A percentile compares a stretch with the other conserved stretches of the same genome.
phyloP scores from a whole-genome alignment of 2,888 invertebrate genomes.

The Anorthoa munda region DNA sequence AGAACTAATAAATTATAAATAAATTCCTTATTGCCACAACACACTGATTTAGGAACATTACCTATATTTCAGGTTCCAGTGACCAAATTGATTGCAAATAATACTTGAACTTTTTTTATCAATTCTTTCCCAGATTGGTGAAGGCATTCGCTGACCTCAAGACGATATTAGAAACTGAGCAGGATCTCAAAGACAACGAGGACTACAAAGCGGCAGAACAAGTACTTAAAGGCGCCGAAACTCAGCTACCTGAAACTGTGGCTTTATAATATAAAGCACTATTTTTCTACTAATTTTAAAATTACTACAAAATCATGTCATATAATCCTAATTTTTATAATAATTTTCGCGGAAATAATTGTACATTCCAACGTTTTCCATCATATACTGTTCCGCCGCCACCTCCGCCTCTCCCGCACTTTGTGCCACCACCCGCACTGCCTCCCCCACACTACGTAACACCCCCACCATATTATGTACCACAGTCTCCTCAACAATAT shows the following conservation, averaged over 20 bases:
- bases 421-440: slow-evolving; percentile 62
- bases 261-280: slow-evolving; percentile 71
- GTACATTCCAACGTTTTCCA: slow-evolving; percentile 85
- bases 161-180: slow-evolving; percentile 93
- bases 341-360: slow-evolving; percentile 77
- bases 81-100: background rate
- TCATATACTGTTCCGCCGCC: slow-evolving; percentile 67
- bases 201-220: slow-evolving; percentile 93
- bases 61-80: too few relatives aligned
- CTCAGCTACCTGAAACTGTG: slow-evolving; percentile 87
- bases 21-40: too few relatives aligned
- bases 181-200: slow-evolving; percentile 94
- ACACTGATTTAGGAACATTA: too few relatives aligned
- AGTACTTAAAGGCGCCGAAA: slow-evolving; percentile 92
- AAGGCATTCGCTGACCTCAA: slow-evolving; percentile 95
- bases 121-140: slow-evolving; percentile 87
- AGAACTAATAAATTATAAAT: too few relatives aligned
- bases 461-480: slow-evolving; percentile 6
- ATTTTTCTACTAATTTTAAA: slow-evolving; percentile 73
- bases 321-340: slow-evolving; percentile 82
- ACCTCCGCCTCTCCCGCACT: slow-evolving; percentile 34
- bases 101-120: background rate
- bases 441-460: slow-evolving; percentile 16
- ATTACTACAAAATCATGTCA: slow-evolving; percentile 84
- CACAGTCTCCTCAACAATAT: slow-evolving; percentile 43